These are phyloP conservation scores for Eurystomus glaucurus DNA, from an alignment of 2,797 vertebrate species.

Conservation along the genomic window DNA sequence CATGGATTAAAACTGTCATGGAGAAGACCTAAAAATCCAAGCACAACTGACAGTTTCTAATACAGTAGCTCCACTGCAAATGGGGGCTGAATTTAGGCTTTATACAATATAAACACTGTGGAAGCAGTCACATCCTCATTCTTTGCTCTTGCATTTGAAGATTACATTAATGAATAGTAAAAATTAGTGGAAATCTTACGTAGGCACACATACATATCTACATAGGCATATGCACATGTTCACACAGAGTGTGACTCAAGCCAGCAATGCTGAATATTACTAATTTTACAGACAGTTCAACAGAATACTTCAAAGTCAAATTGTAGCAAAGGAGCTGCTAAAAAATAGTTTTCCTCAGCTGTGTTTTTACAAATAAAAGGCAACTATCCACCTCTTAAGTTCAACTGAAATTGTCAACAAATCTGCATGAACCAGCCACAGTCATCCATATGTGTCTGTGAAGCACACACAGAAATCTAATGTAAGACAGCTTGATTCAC, in stretches of 20 bases:
- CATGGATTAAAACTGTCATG: not conserved
- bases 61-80: not conserved
- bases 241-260: not conserved
- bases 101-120: not conserved
- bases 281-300: not conserved
- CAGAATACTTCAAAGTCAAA: not conserved
- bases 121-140: not conserved
- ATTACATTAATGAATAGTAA: not conserved
- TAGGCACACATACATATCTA: not conserved
- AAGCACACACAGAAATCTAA: not conserved
- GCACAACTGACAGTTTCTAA: not conserved
- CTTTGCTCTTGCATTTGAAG: not conserved
- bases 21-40: not conserved
- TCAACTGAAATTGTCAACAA: not conserved
- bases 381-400: not conserved
- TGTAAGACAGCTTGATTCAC: not conserved
- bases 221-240: not conserved
- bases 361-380: not conserved
- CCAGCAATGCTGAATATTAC: not conserved
- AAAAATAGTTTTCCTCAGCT: not conserved
- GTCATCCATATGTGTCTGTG: not conserved
- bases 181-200: not conserved
- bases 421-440: not conserved
- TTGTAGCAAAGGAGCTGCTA: not conserved
- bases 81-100: not conserved